Evolutionary conservation across 2,797 vertebrate genomes (phyloP).

Genomic region (Loriculus beryllinus): DNA sequence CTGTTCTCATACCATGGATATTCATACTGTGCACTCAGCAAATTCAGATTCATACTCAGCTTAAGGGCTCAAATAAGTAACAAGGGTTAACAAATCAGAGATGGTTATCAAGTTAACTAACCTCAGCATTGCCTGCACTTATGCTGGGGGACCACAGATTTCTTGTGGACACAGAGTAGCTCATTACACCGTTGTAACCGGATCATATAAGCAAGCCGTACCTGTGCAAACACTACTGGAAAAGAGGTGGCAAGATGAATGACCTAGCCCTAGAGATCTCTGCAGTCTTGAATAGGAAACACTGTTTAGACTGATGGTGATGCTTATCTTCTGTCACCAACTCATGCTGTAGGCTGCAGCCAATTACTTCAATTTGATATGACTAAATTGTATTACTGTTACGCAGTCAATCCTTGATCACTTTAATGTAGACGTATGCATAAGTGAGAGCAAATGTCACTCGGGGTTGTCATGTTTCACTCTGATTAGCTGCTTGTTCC

Average conservation of each 20-base stretch:
- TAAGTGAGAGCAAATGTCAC: background rate
- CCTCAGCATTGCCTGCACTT: background rate
- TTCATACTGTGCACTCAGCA: background rate
- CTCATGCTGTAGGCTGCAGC: background rate
- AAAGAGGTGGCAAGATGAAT: background rate
- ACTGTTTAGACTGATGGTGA: accelerated
- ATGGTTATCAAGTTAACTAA: background rate
- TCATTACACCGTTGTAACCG: background rate
- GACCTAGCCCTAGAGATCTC: background rate
- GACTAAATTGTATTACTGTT: background rate
- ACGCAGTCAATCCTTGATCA: background rate
- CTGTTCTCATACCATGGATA: background rate
- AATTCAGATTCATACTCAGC: background rate
- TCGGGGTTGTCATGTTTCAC: background rate
- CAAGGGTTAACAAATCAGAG: background rate
- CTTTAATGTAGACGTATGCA: background rate
- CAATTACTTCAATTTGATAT: background rate
- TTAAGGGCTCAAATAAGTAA: background rate
- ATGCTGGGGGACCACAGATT: background rate
- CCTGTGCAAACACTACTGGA: background rate
- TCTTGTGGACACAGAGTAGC: accelerated
- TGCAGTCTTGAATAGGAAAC: background rate
- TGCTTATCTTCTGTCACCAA: background rate
- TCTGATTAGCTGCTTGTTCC: background rate
- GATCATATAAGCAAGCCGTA: background rate